Evolutionary conservation across 1,140 invertebrate species (phyloP).

Genomic region (Stegodyphus dumicola): DNA sequence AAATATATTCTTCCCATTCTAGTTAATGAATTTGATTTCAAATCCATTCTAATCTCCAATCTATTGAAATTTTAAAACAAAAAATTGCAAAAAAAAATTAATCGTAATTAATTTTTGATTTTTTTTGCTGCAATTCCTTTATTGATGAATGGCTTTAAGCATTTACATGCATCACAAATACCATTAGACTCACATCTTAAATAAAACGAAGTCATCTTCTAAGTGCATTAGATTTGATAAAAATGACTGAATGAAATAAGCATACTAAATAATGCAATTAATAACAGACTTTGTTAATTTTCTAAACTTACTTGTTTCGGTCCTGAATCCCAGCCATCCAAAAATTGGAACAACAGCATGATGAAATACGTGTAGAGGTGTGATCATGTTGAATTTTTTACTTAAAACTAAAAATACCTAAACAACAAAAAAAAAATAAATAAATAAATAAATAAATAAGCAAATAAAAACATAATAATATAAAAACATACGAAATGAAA

Average conservation of each 20-base stretch:
- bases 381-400: slow-evolving; percentile 69
- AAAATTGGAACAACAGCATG: slow-evolving; percentile 67
- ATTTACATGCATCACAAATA: neutral
- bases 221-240: neutral
- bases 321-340: slow-evolving; percentile 56
- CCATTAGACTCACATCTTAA: neutral
- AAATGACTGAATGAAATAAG: neutral
- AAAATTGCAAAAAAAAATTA: no score
- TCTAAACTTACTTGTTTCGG: slow-evolving; percentile 34
- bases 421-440: slow-evolving; percentile 3
- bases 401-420: slow-evolving; percentile 69
- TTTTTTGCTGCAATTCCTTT: neutral
- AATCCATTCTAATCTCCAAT: no score
- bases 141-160: neutral
- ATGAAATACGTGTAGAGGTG: slow-evolving; percentile 71
- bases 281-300: neutral
- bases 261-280: no score
- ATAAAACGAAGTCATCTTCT: no score
- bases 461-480: no score
- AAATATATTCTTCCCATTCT: no score
- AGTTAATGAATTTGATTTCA: no score
- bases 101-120: no score
- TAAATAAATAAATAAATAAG: no score
- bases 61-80: no score
- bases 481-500: no score